These are phyloP conservation scores for Hirtodrosophila confusa DNA, from an alignment of 2,888 invertebrate genomes.

Conservation along the genomic window DNA sequence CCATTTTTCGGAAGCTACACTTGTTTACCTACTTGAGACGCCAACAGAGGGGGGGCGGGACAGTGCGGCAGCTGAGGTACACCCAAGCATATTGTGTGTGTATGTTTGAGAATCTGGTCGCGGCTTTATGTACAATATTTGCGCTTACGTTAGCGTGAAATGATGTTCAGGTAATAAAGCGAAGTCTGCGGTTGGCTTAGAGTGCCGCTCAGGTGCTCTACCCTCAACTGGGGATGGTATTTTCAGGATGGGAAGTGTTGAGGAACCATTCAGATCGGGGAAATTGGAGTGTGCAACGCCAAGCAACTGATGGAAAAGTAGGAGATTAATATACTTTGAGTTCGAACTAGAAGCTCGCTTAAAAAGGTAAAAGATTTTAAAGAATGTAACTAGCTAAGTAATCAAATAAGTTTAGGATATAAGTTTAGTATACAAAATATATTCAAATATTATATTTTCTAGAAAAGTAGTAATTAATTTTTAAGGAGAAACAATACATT, in stretches of 20 bases:
- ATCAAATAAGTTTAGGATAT: no score
- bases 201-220: slow-evolving; percentile 39
- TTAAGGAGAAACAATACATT: no score
- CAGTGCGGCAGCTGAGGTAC: background rate
- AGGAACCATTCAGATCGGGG: background rate
- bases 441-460: no score
- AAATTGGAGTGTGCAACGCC: no score
- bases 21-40: slow-evolving; percentile 67
- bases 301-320: background rate
- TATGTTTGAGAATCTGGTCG: slow-evolving; percentile 57
- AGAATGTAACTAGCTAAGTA: no score
- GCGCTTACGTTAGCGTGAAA: slow-evolving; percentile 78
- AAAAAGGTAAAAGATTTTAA: no score
- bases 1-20: slow-evolving; percentile 72
- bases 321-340: background rate
- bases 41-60: slow-evolving; percentile 7
- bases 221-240: background rate
- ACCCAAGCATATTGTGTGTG: slow-evolving; percentile 18
- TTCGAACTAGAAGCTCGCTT: no score
- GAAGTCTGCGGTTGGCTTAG: slow-evolving; percentile 24
- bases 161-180: slow-evolving; percentile 74
- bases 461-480: no score
- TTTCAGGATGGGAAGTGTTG: background rate
- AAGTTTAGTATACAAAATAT: no score
- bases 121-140: slow-evolving; percentile 67